Conservation (phyloP, 2,888 invertebrate species). For the Chaetoderma sp. region DNA sequence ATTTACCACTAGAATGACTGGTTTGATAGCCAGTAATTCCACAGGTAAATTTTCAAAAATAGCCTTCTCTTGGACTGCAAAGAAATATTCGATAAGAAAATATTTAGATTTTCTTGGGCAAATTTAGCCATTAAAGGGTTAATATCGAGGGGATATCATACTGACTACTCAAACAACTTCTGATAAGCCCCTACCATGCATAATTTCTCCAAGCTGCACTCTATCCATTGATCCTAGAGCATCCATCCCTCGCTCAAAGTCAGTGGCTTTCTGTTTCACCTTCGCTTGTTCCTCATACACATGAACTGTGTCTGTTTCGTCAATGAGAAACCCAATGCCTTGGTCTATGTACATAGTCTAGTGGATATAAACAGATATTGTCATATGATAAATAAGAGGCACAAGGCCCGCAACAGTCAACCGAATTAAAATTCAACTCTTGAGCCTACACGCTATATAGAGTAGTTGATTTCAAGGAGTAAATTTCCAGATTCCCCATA, state of each 20-base stretch:
- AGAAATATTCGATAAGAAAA: no score
- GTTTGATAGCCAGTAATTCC: no score
- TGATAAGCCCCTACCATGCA: slow-evolving; percentile 72
- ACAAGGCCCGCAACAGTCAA: neutral
- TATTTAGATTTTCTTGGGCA: no score
- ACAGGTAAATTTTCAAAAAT: no score
- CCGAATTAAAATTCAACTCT: neutral
- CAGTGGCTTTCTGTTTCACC: slow-evolving; percentile 55
- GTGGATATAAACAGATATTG: slow-evolving; percentile 43
- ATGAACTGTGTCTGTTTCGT: slow-evolving; percentile 85
- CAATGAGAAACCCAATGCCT: slow-evolving; percentile 80
- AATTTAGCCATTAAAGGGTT: no score
- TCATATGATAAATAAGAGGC: neutral
- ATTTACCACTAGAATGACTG: no score
- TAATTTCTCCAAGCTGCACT: slow-evolving; percentile 86
- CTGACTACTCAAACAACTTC: no score
- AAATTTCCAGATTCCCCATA: no score
- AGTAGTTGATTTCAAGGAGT: no score
- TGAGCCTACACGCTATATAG: neutral
- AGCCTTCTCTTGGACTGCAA: no score
- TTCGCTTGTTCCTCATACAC: slow-evolving; percentile 75
- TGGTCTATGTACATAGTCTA: slow-evolving; percentile 79
- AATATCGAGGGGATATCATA: no score
- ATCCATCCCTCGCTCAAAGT: slow-evolving; percentile 82
- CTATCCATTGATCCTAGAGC: slow-evolving; percentile 83